A percentile compares a stretch with the other conserved stretches of the same genome.
These are phyloP conservation scores for Heliconius eleuchia DNA, from an alignment of 1,140 invertebrate genomes.

Conservation along the genomic window DNA sequence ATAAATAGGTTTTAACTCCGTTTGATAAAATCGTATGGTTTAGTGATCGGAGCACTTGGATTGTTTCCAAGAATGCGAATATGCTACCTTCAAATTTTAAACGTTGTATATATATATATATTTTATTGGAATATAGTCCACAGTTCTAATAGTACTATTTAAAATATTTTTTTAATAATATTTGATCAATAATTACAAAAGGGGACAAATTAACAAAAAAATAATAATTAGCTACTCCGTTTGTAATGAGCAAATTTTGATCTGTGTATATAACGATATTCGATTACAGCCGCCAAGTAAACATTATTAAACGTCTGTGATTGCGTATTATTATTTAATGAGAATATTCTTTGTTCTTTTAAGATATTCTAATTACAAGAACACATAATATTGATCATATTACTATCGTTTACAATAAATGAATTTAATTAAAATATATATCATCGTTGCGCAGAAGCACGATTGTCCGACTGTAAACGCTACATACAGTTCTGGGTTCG, in stretches of 20 bases:
- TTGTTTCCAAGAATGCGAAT: too few relatives aligned
- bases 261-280: background rate
- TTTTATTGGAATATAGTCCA: too few relatives aligned
- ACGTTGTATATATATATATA: too few relatives aligned
- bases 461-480: too few relatives aligned
- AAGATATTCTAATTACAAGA: background rate
- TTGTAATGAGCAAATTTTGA: background rate
- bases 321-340: constrained; percentile 3
- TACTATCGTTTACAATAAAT: background rate
- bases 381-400: constrained; percentile 2
- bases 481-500: too few relatives aligned
- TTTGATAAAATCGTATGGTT: too few relatives aligned
- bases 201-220: background rate
- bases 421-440: too few relatives aligned
- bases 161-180: background rate
- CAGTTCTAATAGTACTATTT: too few relatives aligned
- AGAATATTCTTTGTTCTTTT: background rate
- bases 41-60: too few relatives aligned
- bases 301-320: background rate
- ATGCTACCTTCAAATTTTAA: too few relatives aligned
- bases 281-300: background rate
- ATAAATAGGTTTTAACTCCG: too few relatives aligned
- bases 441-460: too few relatives aligned
- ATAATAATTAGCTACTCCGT: background rate
- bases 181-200: background rate